Base-by-base conservation (phyloP, 1,140 invertebrate genomes). In the Drosophila biarmipes region DNA sequence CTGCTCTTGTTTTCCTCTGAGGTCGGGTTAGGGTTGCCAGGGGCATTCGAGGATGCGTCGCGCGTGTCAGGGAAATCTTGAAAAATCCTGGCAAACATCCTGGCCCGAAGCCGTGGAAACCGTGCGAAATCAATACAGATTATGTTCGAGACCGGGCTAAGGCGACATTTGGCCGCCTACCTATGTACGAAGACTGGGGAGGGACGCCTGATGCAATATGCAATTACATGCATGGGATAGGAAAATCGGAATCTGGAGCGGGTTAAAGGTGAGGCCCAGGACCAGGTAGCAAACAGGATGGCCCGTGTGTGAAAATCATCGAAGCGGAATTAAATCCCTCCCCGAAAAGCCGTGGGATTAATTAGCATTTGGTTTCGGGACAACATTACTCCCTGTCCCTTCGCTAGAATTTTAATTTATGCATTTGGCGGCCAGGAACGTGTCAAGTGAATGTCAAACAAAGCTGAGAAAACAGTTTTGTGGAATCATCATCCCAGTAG, bases 181-280 rank as follows among this genome's bases (percentile, higher is more conserved):
- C 49, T 49, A 43, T 24, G 24, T 24, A 4, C 8, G 42, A 52
- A 52, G 53, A 40, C 55, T 38, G 42, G 59, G 45, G 38, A 31
- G 35, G 11, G 31, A 54, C 38, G 15, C 29, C 21, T 31, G 73
- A 62, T 81, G 78, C 73, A 82, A 81, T 69, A 45, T 73, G 76
- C 72, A 90, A 90, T 90, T 90, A 90, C 79, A 90, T 80, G 87
- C 76, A 59, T 80, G 76, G 77, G 77, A 90, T 87, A 80, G 21
- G 34, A 69, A 69, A 73, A 85, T 78, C 78, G 48, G 35, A 78
- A 82, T 69, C 40, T 58, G 53, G 56, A 67, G 51, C 57, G 77
- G 68, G 51, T 78, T 66, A 77, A 61, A 59, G 40, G 43, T 45
- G 45, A 49, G 58, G 51, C 53, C 59, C 45, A 14, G 52, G 40